Conservation (phyloP, 2,113 vertebrate genomes). For the Recurvirostra avosetta region DNA sequence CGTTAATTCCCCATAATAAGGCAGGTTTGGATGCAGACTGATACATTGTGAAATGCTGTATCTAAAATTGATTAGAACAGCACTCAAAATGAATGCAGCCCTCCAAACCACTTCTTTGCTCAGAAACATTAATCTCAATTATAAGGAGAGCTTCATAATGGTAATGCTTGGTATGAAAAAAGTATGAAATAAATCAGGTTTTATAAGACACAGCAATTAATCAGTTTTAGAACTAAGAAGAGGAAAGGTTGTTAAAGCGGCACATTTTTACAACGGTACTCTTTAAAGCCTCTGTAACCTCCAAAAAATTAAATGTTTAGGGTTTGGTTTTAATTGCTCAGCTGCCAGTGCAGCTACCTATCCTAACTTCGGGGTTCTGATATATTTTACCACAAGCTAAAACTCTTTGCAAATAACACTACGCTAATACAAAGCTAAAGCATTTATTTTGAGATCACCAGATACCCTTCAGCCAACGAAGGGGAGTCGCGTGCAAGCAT, state of each 20-base stretch:
- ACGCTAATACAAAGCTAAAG: not conserved
- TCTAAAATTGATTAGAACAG: constrained; percentile 82
- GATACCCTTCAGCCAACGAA: not conserved
- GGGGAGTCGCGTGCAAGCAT: rapidly evolving
- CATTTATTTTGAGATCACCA: not conserved
- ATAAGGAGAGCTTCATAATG: constrained; percentile 77
- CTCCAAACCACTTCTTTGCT: constrained; percentile 78
- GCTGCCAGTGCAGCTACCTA: not conserved
- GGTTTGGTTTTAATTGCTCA: not conserved
- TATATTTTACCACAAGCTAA: not conserved
- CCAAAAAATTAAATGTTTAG: not conserved
- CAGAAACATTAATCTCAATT: constrained; percentile 84
- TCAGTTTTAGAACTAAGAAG: constrained; percentile 69
- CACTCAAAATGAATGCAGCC: constrained; percentile 80
- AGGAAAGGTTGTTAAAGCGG: not conserved
- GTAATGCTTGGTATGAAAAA: constrained; percentile 79
- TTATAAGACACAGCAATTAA: constrained; percentile 79
- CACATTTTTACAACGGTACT: constrained; percentile 12
- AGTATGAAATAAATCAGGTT: constrained; percentile 81
- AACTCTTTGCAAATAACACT: not conserved
- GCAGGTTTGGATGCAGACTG: constrained; percentile 75
- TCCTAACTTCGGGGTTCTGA: not conserved
- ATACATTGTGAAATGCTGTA: constrained; percentile 75
- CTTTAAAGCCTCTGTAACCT: constrained; percentile 3
- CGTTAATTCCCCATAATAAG: constrained; percentile 85